phyloP scores from a whole-genome alignment of 1,140 invertebrate genomes.

The honey bee (Apis mellifera) region Amel_HAv3.1 CM009944.2:6829501-6830000 shows the following conservation, averaged over 20 bases:
- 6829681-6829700: neutral
- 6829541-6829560: conserved; percentile 26
- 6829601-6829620: conserved; percentile 24
- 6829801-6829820: conserved; percentile 30
- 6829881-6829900: conserved; percentile 67
- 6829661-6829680: neutral
- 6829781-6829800: conserved; percentile 43
- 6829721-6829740: conserved; percentile 11
- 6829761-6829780: conserved; percentile 50
- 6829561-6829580: neutral
- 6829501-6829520: neutral
- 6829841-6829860: conserved; percentile 43
- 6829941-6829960: conserved; percentile 67
- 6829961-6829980: conserved; percentile 73
- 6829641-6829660: neutral
- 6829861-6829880: conserved; percentile 62
- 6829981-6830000: conserved; percentile 47
- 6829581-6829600: conserved; percentile 10
- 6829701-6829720: neutral
- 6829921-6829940: conserved; percentile 70
- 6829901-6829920: conserved; percentile 71
- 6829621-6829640: conserved; percentile 30
- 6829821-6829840: conserved; percentile 27
- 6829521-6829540: conserved; percentile 11
- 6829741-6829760: conserved; percentile 21